These are phyloP conservation scores for Pseudeuparius sepicola DNA, from an alignment of 2,888 invertebrate species.

Conservation along the genomic window DNA sequence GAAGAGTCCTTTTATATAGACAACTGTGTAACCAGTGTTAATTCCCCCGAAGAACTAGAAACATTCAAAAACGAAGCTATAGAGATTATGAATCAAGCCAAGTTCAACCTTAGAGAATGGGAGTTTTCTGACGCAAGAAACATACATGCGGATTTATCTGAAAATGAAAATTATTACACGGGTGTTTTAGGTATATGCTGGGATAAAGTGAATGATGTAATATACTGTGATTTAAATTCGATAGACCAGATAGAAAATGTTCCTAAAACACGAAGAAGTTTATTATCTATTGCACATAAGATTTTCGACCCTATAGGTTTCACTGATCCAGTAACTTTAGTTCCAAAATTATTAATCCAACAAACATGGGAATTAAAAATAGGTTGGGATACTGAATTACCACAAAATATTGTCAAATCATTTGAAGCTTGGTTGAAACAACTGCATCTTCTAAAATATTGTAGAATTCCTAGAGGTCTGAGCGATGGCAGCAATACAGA, in stretches of 20 bases:
- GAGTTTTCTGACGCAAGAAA: too few species aligned
- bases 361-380: constrained; percentile 13
- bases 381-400: constrained; percentile 16
- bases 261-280: constrained; percentile 10
- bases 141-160: too few species aligned
- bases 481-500: not conserved
- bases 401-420: not conserved
- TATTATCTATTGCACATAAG: constrained; percentile 12
- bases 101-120: constrained; percentile 16
- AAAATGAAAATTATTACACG: too few species aligned
- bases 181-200: too few species aligned
- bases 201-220: too few species aligned
- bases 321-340: constrained; percentile 14
- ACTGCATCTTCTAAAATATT: constrained; percentile 7
- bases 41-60: constrained; percentile 1
- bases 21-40: constrained; percentile 10
- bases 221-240: too few species aligned
- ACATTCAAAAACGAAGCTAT: constrained; percentile 11
- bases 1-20: constrained; percentile 13
- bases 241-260: constrained; percentile 1
- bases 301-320: constrained; percentile 17
- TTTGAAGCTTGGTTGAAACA: constrained; percentile 13
- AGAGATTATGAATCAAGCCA: constrained; percentile 9
- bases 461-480: constrained; percentile 17
- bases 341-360: constrained; percentile 18